Percentiles rank a stretch among this genome's conserved stretches.
Evolutionary conservation across 1,140 invertebrate genomes (phyloP).

Genomic region (Pseudachorutes palmiensis): DNA sequence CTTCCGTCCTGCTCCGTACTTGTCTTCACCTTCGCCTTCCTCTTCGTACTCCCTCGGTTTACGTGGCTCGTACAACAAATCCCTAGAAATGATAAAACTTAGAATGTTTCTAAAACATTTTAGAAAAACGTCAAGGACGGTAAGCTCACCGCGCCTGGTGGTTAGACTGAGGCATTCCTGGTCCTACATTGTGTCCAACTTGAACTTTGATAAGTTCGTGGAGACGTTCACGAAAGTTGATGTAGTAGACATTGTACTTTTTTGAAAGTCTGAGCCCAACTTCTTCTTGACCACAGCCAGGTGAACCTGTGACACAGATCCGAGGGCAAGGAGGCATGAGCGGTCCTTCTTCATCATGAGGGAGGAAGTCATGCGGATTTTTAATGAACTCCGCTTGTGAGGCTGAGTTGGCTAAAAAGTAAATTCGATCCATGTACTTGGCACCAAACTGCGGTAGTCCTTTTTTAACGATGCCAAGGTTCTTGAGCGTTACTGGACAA

Average conservation of each 20-base stretch:
- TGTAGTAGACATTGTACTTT: conserved; percentile 20
- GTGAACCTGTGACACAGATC: conserved; percentile 34
- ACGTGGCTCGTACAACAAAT: no score
- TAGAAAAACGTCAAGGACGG: not conserved
- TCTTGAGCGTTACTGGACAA: conserved; percentile 28
- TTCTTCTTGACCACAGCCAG: conserved; percentile 30
- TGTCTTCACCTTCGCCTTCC: not conserved
- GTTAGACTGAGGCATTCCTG: not conserved
- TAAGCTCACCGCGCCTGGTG: not conserved
- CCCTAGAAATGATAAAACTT: not conserved
- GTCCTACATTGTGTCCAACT: conserved; percentile 25
- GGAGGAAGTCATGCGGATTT: conserved; percentile 19
- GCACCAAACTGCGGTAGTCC: conserved; percentile 18
- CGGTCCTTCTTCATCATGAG: not conserved
- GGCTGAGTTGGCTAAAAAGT: conserved; percentile 17
- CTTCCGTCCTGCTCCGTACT: not conserved
- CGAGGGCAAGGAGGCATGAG: conserved; percentile 19
- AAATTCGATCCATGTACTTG: conserved; percentile 25
- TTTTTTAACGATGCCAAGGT: conserved; percentile 16
- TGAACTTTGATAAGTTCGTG: conserved; percentile 28
- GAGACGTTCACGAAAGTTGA: conserved; percentile 31
- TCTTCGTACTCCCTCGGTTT: no score
- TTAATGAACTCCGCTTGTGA: conserved; percentile 15
- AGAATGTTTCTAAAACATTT: not conserved
- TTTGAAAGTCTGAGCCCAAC: conserved; percentile 17